A percentile compares a stretch with the other conserved stretches of the same genome.
These are phyloP conservation scores for Sebastes nivosus DNA, from an alignment of 2,797 vertebrate genomes.

Conservation along the genomic window DNA sequence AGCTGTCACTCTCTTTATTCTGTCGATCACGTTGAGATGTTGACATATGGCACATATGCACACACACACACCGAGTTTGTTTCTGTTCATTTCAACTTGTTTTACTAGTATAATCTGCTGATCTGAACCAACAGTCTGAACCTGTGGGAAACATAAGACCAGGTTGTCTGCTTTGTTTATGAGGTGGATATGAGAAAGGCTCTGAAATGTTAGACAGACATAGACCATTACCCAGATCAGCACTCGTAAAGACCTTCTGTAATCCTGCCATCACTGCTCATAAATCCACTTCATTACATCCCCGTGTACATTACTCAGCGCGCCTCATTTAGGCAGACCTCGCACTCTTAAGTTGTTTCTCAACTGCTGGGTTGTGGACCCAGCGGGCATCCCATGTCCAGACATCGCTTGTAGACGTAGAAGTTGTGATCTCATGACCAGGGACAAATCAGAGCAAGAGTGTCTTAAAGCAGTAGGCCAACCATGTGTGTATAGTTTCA, in stretches of 20 bases:
- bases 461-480: neutral
- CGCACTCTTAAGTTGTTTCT: constrained; percentile 40
- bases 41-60: constrained; percentile 16
- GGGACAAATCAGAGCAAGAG: constrained; percentile 3
- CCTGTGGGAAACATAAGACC: constrained; percentile 36
- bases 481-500: neutral
- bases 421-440: constrained; percentile 18
- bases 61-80: neutral
- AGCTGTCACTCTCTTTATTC: constrained; percentile 35
- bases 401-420: constrained; percentile 18
- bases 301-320: constrained; percentile 54
- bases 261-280: constrained; percentile 75
- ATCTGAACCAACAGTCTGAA: constrained; percentile 25
- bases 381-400: constrained; percentile 3
- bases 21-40: constrained; percentile 27
- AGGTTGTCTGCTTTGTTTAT: constrained; percentile 65
- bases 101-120: constrained; percentile 17
- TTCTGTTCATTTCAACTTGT: constrained; percentile 15
- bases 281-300: constrained; percentile 76
- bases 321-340: constrained; percentile 58
- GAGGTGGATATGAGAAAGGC: constrained; percentile 69
- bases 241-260: constrained; percentile 73
- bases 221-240: constrained; percentile 78
- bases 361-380: constrained; percentile 13
- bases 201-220: constrained; percentile 73